Evolutionary conservation across 2,113 vertebrate genomes (phyloP).

Genomic region (Ploceus nigricollis): DNA sequence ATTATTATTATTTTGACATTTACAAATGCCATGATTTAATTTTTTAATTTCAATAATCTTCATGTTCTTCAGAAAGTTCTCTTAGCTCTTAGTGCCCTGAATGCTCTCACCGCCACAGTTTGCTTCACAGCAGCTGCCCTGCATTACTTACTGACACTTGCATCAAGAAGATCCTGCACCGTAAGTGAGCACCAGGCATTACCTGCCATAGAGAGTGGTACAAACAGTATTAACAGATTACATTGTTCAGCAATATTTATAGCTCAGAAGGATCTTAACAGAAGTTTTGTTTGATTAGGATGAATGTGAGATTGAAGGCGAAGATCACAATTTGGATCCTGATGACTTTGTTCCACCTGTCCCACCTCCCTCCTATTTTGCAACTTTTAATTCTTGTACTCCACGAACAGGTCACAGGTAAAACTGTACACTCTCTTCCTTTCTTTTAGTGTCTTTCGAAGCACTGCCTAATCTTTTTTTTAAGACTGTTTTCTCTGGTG

Average conservation of each 20-base stretch:
- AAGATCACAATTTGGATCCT: slow-evolving; percentile 62
- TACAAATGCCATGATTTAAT: not conserved
- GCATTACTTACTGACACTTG: slow-evolving; percentile 78
- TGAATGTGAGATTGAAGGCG: slow-evolving; percentile 73
- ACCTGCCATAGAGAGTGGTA: not conserved
- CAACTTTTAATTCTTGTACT: slow-evolving; percentile 74
- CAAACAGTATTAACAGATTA: not conserved
- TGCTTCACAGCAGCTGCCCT: slow-evolving; percentile 79
- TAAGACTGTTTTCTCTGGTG: not conserved
- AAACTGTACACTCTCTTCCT: not conserved
- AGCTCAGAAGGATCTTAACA: not conserved
- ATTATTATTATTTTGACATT: not conserved
- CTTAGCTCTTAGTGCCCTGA: slow-evolving; percentile 82
- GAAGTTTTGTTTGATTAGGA: slow-evolving; percentile 64
- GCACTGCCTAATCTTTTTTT: not conserved
- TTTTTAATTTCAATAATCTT: not conserved
- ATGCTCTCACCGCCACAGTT: slow-evolving; percentile 79
- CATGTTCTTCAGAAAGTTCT: slow-evolving; percentile 80
- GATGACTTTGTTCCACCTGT: slow-evolving; percentile 81
- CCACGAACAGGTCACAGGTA: slow-evolving; percentile 76
- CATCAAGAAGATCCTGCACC: slow-evolving; percentile 68
- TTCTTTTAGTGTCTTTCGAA: not conserved
- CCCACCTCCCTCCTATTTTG: slow-evolving; percentile 84
- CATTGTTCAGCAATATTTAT: not conserved
- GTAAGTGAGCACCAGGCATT: slow-evolving; percentile 67